phyloP scores from a whole-genome alignment of 1,140 invertebrate species.

The Cryptotermes secundus region DNA sequence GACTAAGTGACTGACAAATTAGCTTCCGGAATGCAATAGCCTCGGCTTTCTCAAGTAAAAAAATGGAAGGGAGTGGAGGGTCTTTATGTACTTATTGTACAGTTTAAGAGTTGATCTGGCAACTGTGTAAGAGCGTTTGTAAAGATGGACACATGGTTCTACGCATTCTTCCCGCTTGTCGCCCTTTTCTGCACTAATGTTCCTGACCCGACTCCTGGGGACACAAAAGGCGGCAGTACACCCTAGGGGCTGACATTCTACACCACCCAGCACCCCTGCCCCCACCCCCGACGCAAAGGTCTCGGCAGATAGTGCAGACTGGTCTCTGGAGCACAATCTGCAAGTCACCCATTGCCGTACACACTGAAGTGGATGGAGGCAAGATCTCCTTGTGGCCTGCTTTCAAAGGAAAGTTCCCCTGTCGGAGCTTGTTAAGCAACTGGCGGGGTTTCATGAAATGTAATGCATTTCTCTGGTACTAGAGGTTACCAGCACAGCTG shows the following conservation, averaged over 20 bases:
- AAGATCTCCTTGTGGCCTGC: too few relatives aligned
- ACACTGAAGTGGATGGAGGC: too few relatives aligned
- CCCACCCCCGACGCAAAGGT: neutral
- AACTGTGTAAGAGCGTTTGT: constrained; percentile 1
- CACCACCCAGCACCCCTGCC: neutral
- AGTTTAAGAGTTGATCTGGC: neutral
- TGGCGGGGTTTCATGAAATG: too few relatives aligned
- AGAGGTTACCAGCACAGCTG: too few relatives aligned
- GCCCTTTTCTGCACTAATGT: neutral
- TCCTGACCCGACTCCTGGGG: neutral
- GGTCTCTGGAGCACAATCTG: neutral
- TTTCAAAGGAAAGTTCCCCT: too few relatives aligned
- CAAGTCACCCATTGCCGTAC: too few relatives aligned
- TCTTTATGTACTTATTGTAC: neutral
- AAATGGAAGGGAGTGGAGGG: too few relatives aligned
- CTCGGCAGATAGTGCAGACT: neutral
- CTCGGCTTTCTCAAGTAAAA: too few relatives aligned
- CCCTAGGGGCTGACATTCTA: constrained; percentile 6
- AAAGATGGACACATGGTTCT: neutral
- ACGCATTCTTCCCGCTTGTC: neutral
- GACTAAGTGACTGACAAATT: too few relatives aligned
- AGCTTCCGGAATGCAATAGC: too few relatives aligned
- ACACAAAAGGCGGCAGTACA: neutral
- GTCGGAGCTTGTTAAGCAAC: too few relatives aligned
- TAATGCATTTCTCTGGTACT: too few relatives aligned